Evolutionary conservation across 2,113 vertebrate species (phyloP), one percentile per base, ranked within the genome.

Genomic region (Tenebrosternarchus preto): DNA sequence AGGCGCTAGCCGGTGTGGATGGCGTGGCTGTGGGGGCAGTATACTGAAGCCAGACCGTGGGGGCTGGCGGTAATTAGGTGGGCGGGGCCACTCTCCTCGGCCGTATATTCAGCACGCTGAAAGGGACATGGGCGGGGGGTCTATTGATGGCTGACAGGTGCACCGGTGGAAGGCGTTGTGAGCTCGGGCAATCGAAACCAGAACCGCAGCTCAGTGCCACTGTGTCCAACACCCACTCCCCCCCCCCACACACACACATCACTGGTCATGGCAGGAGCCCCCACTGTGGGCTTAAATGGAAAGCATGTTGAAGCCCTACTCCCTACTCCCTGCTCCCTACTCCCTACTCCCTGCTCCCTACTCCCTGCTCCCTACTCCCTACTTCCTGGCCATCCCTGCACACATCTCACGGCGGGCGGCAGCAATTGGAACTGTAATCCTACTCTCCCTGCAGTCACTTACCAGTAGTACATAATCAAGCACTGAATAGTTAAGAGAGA

Each of bases 31-130:
- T 77, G 74, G 50, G 19, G 55, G 72, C 81, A 43, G 75, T 31
- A 43, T 56, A 80, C 50, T 55, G 50, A 64, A 72, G 79, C 69
- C 33, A 63, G 81, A 80, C 76, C 80, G 76, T 55, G 81, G 86
- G 83, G 91, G 87, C 92, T 90, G 86, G 82, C 91, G 85, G 90
- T 93, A 95, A 96, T 96, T 94, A 96, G 91, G 86, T 87, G 81
- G 90, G 90, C 89, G 66, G 75, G 91, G 92, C 90, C 89, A 89
- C 90, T 87, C 81, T 92, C 93, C 92, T 90, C 89, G 88, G 93
- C 93, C 92, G 90, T 95, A 94, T 95, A 96, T 96, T 94, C 89
- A 94, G 86, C 88, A 91, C 88, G 94, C 93, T 95, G 95, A 96
- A 95, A 95, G 93, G 91, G 92, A 88, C 88, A 87, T 90, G 92